Percentiles rank a stretch among this genome's conserved stretches.
phyloP scores from a whole-genome alignment of 2,113 vertebrate species.

The Menura novaehollandiae region DNA sequence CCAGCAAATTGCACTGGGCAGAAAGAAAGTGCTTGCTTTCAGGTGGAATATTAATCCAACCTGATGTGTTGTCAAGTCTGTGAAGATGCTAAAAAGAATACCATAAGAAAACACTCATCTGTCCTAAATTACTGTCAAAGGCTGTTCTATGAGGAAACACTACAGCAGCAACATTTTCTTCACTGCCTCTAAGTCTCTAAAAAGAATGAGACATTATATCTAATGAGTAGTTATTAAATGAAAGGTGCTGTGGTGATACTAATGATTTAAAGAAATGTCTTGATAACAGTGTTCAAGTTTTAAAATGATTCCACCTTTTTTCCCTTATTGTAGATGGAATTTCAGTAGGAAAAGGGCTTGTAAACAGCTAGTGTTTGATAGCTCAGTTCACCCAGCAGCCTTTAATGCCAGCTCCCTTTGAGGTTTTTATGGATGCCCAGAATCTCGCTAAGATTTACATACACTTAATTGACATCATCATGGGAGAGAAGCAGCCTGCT shows the following conservation, averaged over 20 bases:
- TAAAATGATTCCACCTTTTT: not conserved
- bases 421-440: not conserved
- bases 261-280: slow-evolving; percentile 43
- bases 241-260: not conserved
- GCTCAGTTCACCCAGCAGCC: not conserved
- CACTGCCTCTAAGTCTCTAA: slow-evolving; percentile 16
- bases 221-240: slow-evolving; percentile 35
- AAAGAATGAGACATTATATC: not conserved
- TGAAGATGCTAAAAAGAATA: slow-evolving; percentile 41
- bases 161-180: slow-evolving; percentile 16
- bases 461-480: not conserved
- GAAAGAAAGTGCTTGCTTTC: slow-evolving; percentile 22
- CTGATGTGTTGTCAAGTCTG: slow-evolving; percentile 31
- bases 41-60: slow-evolving; percentile 52
- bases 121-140: slow-evolving; percentile 51
- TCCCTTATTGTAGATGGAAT: not conserved
- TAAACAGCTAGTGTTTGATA: not conserved
- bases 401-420: not conserved
- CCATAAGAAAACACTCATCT: slow-evolving; percentile 34
- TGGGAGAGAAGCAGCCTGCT: not conserved
- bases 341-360: slow-evolving; percentile 3
- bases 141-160: slow-evolving; percentile 17
- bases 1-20: slow-evolving; percentile 45
- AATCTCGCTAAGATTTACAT: not conserved
- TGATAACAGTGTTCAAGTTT: not conserved